Evolutionary conservation across 64 coral and sea anemone species (phyloP).

Genomic region (Stichodactyla helianthus): DNA sequence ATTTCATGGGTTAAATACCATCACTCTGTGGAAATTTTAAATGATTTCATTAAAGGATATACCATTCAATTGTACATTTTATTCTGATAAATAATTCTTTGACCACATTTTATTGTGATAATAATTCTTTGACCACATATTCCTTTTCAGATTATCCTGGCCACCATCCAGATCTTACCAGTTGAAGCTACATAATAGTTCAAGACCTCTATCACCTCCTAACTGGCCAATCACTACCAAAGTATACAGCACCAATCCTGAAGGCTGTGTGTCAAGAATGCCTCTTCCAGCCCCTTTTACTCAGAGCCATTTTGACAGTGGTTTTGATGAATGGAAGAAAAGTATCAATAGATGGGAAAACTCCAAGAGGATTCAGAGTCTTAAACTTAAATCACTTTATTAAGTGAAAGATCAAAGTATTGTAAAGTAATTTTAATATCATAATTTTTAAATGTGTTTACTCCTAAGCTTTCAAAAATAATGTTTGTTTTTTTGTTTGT

Average conservation of each 20-base stretch:
- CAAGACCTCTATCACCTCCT: constrained; percentile 37
- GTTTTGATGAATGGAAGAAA: constrained; percentile 53
- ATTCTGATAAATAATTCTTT: not conserved
- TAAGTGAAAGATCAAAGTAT: not conserved
- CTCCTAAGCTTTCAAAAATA: too few relatives aligned
- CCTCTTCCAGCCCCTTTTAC: constrained; percentile 7
- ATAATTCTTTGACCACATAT: not conserved
- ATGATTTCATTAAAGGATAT: too few relatives aligned
- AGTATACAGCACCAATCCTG: constrained; percentile 22
- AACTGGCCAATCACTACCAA: constrained; percentile 19
- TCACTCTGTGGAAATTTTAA: too few relatives aligned
- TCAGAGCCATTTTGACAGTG: constrained; percentile 40
- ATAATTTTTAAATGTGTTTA: too few relatives aligned
- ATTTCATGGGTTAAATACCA: too few relatives aligned
- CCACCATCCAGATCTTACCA: constrained; percentile 25
- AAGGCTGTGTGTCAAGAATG: constrained; percentile 47
- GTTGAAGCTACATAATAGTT: not conserved
- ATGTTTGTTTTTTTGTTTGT: too few relatives aligned
- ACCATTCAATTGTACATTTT: too few relatives aligned
- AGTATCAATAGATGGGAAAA: constrained; percentile 34
- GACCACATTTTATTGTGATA: not conserved
- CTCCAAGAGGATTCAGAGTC: not conserved
- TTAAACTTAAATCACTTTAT: not conserved
- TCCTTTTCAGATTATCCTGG: constrained; percentile 40
- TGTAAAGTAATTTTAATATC: too few relatives aligned